A percentile compares a stretch with the other conserved stretches of the same genome.
phyloP scores from a whole-genome alignment of 2,797 vertebrate genomes.

The Brotula barbata region DNA sequence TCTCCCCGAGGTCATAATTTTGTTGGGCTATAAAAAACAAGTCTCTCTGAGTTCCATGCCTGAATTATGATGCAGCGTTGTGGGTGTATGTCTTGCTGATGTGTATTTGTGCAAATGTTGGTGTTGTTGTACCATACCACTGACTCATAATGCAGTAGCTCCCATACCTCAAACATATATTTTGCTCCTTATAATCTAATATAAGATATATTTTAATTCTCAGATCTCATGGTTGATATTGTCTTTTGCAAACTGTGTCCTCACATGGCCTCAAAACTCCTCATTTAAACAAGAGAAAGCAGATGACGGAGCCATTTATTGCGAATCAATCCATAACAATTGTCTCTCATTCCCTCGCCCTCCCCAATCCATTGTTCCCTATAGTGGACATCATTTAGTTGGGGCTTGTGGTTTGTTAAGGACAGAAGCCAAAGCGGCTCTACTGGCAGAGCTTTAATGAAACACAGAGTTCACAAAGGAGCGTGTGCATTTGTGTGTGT shows the following conservation, averaged over 20 bases:
- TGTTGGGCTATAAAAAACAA: slow-evolving; percentile 12
- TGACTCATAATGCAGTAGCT: background rate
- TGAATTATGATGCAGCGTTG: no score
- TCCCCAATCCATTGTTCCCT: slow-evolving; percentile 34
- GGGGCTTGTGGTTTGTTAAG: slow-evolving; percentile 51
- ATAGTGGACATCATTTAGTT: slow-evolving; percentile 40
- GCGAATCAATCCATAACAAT: slow-evolving; percentile 35
- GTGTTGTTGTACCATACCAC: background rate
- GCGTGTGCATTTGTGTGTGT: slow-evolving; percentile 13
- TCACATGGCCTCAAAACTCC: slow-evolving; percentile 7
- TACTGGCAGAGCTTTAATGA: slow-evolving; percentile 65
- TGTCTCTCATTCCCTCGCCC: slow-evolving; percentile 1
- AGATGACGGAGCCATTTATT: slow-evolving; percentile 15
- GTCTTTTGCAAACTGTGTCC: slow-evolving; percentile 8
- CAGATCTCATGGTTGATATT: background rate
- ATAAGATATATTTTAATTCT: background rate
- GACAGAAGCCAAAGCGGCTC: slow-evolving; percentile 48
- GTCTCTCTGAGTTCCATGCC: no score
- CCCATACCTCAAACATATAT: background rate
- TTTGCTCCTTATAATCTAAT: background rate
- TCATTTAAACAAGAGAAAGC: slow-evolving; percentile 23
- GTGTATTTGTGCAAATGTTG: background rate
- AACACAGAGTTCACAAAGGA: slow-evolving; percentile 46
- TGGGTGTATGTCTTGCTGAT: background rate
- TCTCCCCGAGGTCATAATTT: slow-evolving; percentile 45